A percentile compares a stretch with the other conserved stretches of the same genome.
phyloP scores from a whole-genome alignment of 2,888 invertebrate genomes.

The Pristionchus arcanus region DNA sequence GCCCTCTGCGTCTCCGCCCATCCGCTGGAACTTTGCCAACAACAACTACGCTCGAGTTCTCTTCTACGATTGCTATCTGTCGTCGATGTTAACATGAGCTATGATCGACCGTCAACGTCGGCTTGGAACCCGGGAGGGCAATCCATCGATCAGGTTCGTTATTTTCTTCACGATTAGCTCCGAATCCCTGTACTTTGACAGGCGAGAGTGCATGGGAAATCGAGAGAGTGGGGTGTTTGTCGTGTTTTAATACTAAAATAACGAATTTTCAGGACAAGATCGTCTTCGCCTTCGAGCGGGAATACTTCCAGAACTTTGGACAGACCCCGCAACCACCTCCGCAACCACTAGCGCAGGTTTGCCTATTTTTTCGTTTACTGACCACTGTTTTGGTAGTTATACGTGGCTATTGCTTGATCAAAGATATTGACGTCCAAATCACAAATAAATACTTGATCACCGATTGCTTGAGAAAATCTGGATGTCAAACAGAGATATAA shows the following conservation, averaged over 20 bases:
- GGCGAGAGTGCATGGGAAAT: not conserved
- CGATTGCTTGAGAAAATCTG: no score
- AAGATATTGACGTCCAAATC: no score
- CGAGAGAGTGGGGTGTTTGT: no score
- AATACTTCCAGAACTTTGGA: constrained; percentile 39
- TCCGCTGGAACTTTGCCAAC: not conserved
- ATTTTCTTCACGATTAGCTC: not conserved
- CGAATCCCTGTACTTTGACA: not conserved
- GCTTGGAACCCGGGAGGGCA: not conserved
- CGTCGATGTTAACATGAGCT: not conserved
- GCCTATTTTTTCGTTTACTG: not conserved
- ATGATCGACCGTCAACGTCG: constrained; percentile 22
- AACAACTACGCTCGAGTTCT: not conserved
- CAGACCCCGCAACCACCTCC: not conserved
- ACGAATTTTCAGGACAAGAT: constrained; percentile 7
- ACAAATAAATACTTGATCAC: no score
- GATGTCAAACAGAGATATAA: no score
- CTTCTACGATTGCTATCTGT: not conserved
- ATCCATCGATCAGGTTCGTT: not conserved
- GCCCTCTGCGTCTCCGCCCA: not conserved
- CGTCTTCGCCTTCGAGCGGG: constrained; percentile 43
- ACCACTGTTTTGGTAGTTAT: no score
- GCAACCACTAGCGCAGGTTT: not conserved
- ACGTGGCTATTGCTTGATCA: no score
- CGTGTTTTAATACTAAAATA: not conserved